A percentile compares a stretch with the other conserved stretches of the same genome.
These are phyloP conservation scores for Drosophila multiciliata DNA, from an alignment of 2,888 invertebrate genomes.

Conservation along the genomic window DNA sequence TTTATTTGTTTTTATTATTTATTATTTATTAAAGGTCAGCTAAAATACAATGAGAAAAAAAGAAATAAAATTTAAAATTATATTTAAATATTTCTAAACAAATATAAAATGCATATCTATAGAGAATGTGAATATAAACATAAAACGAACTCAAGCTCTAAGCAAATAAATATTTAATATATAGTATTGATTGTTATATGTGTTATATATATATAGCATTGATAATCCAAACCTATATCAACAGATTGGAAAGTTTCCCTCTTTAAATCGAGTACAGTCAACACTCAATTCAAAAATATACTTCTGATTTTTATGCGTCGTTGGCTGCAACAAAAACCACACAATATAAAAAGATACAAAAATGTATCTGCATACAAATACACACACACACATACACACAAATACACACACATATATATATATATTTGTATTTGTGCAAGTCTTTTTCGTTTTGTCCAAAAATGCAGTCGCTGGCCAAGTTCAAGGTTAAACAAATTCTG, in stretches of 20 bases:
- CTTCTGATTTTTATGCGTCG: not conserved
- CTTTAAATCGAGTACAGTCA: not conserved
- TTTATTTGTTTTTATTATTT: too few species aligned
- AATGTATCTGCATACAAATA: not conserved
- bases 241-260: not conserved
- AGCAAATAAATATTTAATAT: not conserved
- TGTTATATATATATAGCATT: too few species aligned
- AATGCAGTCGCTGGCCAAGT: slow-evolving; percentile 50
- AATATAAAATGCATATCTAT: not conserved
- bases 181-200: too few species aligned
- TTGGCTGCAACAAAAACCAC: not conserved
- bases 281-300: not conserved
- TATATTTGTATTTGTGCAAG: not conserved
- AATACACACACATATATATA: not conserved
- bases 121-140: not conserved
- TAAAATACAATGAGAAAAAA: too few species aligned
- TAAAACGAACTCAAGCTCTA: not conserved
- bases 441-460: slow-evolving; percentile 1
- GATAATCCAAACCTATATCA: not conserved
- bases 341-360: not conserved
- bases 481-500: slow-evolving; percentile 60
- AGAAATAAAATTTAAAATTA: too few species aligned
- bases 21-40: too few species aligned
- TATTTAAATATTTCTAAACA: too few species aligned
- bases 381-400: not conserved